A percentile compares a stretch with the other conserved stretches of the same genome.
These are phyloP conservation scores for Chelonus formosanus DNA, from an alignment of 2,888 invertebrate species.

Conservation along the genomic window DNA sequence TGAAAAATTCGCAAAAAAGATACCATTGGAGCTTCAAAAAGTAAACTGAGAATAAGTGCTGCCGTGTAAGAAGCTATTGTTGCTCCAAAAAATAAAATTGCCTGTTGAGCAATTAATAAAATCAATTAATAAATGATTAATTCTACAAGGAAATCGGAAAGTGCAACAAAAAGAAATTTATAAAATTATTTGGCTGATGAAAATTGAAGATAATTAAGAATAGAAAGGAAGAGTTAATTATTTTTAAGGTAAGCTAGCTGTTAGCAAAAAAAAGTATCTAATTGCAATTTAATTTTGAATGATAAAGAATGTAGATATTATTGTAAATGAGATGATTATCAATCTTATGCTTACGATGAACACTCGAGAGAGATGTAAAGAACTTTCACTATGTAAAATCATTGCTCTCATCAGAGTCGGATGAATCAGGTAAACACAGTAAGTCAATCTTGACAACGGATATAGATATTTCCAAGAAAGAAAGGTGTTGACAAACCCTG, in stretches of 20 bases:
- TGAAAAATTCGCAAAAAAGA: constrained; percentile 68
- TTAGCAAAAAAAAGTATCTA: not conserved
- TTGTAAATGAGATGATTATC: not conserved
- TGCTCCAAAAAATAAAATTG: constrained; percentile 68
- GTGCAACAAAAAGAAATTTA: constrained; percentile 1
- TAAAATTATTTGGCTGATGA: not conserved
- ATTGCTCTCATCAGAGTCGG: constrained; percentile 66
- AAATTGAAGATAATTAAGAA: not conserved
- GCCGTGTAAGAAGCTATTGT: constrained; percentile 63
- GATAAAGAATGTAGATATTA: no score
- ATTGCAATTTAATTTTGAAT: no score
- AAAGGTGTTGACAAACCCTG: constrained; percentile 65
- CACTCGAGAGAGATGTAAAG: constrained; percentile 65
- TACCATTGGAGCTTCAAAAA: constrained; percentile 72
- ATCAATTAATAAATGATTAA: constrained; percentile 8
- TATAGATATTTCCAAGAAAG: constrained; percentile 66
- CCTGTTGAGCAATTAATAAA: constrained; percentile 59
- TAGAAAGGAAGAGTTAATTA: not conserved
- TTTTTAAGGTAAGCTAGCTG: not conserved
- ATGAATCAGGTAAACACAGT: constrained; percentile 69
- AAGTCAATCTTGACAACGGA: constrained; percentile 69
- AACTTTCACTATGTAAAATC: constrained; percentile 65
- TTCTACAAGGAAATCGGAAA: no score
- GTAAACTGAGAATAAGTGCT: constrained; percentile 67
- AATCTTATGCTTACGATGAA: constrained; percentile 65